A percentile compares a stretch with the other conserved stretches of the same genome.
Evolutionary conservation across 2,888 invertebrate genomes (phyloP).

Genomic region (Geophilus truncorum): DNA sequence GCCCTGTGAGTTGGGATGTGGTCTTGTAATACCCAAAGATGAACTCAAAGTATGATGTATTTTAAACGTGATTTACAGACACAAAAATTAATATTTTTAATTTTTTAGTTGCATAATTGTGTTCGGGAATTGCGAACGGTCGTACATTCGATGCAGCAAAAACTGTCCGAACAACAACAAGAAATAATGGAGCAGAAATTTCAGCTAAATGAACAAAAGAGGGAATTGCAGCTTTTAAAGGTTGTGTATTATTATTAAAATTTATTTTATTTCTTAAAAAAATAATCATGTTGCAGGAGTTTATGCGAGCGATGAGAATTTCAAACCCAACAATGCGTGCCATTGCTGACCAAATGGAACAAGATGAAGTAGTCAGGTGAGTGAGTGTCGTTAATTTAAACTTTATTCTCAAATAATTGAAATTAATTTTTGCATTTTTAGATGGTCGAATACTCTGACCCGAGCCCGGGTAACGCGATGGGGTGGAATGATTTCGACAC

Average conservation of each 20-base stretch:
- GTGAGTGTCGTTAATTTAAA: background rate
- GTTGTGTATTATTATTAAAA: constrained; percentile 49
- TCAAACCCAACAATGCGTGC: constrained; percentile 89
- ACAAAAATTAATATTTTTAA: background rate
- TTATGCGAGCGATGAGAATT: constrained; percentile 86
- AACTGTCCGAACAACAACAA: constrained; percentile 77
- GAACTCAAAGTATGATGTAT: constrained; percentile 65
- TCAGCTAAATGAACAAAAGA: constrained; percentile 80
- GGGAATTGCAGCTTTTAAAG: constrained; percentile 81
- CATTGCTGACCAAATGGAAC: constrained; percentile 88
- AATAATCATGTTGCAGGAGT: constrained; percentile 62
- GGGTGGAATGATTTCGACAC: constrained; percentile 98
- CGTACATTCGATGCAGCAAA: constrained; percentile 79
- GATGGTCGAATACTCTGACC: constrained; percentile 78
- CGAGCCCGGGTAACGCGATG: constrained; percentile 87
- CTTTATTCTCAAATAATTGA: background rate
- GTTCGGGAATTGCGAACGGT: constrained; percentile 77
- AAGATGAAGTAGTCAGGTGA: constrained; percentile 72
- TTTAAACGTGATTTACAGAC: too few species aligned
- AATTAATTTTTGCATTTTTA: constrained; percentile 40
- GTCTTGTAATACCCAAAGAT: constrained; percentile 89
- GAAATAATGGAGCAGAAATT: constrained; percentile 80
- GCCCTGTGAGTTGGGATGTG: constrained; percentile 90
- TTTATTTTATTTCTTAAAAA: background rate
- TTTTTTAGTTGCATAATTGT: constrained; percentile 75